Evolutionary conservation across 2,888 invertebrate genomes (phyloP).

Genomic region (Ferrisia virgata): DNA sequence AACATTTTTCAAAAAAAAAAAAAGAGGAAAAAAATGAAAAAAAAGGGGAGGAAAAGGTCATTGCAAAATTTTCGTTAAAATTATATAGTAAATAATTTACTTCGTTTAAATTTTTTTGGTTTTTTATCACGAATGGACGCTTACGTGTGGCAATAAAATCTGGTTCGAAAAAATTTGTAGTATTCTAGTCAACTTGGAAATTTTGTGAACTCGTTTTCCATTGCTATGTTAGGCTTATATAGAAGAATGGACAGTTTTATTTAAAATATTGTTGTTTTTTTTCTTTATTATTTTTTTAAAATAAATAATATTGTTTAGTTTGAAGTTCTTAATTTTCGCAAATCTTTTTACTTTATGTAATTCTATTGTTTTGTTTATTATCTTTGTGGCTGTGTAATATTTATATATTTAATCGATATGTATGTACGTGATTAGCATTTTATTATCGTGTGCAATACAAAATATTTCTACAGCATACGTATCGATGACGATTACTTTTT

Average conservation of each 20-base stretch:
- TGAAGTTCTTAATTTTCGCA: slow-evolving; percentile 36
- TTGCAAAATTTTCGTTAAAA: background rate
- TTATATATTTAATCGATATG: slow-evolving; percentile 43
- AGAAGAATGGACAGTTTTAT: slow-evolving; percentile 11
- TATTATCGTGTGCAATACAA: slow-evolving; percentile 23
- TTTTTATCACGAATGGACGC: slow-evolving; percentile 1
- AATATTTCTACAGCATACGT: slow-evolving; percentile 34
- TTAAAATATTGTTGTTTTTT: slow-evolving; percentile 35
- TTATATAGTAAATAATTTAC: background rate
- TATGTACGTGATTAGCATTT: slow-evolving; percentile 42
- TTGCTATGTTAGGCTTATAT: slow-evolving; percentile 21
- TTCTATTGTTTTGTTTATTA: slow-evolving; percentile 43
- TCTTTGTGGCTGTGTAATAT: slow-evolving; percentile 46
- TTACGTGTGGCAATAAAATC: background rate
- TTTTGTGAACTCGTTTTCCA: slow-evolving; percentile 18
- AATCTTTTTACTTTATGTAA: slow-evolving; percentile 43
- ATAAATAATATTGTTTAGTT: slow-evolving; percentile 34
- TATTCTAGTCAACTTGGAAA: slow-evolving; percentile 29
- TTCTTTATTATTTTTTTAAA: slow-evolving; percentile 26
- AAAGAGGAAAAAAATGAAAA: background rate
- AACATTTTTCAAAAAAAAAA: background rate
- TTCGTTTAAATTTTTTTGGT: slow-evolving; percentile 8
- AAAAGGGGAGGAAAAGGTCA: background rate
- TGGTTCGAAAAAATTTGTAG: background rate
- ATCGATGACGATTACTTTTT: slow-evolving; percentile 19